A percentile compares a stretch with the other conserved stretches of the same genome.
These are phyloP conservation scores for Drosophila virilis DNA, from an alignment of 1,140 invertebrate species.

Conservation along the genomic window DNA sequence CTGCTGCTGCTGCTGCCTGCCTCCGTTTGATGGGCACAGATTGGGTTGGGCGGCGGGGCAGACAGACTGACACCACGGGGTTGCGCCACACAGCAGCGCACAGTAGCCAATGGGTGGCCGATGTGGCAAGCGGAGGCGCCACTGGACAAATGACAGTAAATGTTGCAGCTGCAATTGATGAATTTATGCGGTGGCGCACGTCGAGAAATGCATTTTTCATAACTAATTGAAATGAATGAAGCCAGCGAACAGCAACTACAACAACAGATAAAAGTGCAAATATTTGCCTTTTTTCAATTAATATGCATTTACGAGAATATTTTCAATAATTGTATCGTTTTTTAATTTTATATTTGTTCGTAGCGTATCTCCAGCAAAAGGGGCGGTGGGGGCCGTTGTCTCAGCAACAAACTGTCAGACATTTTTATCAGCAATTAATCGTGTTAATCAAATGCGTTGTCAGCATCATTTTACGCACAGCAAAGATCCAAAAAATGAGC, in stretches of 20 bases:
- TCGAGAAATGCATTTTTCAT: conserved; percentile 80
- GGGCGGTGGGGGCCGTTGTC: too few species aligned
- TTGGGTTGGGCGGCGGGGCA: conserved; percentile 12
- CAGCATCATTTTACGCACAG: conserved; percentile 72
- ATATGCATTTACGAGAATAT: conserved; percentile 43
- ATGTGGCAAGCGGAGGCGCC: conserved; percentile 32
- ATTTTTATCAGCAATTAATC: conserved; percentile 83
- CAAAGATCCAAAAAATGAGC: conserved; percentile 59
- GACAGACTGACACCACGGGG: conserved; percentile 25
- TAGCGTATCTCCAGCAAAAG: conserved; percentile 55
- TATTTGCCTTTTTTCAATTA: conserved; percentile 41
- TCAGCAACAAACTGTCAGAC: conserved; percentile 75
- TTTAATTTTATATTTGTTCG: conserved; percentile 5
- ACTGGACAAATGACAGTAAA: conserved; percentile 74
- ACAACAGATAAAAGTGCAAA: conserved; percentile 2
- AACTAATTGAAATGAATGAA: conserved; percentile 65
- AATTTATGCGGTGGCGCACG: conserved; percentile 70
- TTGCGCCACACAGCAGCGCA: conserved; percentile 10
- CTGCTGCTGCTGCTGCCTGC: conserved; percentile 72
- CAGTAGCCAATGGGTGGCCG: conserved; percentile 33
- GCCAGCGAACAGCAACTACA: neutral
- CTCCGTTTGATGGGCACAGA: conserved; percentile 58
- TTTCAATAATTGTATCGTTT: conserved; percentile 16
- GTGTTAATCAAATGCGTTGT: conserved; percentile 83
- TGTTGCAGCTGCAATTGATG: conserved; percentile 69